phyloP scores from a whole-genome alignment of 2,797 vertebrate genomes.

The Pterois miles region DNA sequence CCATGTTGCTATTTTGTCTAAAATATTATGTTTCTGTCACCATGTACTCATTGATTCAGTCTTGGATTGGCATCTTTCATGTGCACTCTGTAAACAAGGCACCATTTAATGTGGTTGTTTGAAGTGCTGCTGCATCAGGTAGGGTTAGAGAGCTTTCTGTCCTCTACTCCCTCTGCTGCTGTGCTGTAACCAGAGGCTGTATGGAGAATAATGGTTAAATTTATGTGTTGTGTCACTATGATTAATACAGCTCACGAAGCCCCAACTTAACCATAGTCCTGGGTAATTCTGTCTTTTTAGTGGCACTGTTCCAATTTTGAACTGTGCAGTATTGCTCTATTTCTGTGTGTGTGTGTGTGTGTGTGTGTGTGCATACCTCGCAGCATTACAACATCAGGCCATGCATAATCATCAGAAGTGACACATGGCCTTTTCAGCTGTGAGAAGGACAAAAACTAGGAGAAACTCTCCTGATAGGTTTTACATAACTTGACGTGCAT shows the following conservation, averaged over 20 bases:
- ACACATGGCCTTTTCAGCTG: conserved; percentile 45
- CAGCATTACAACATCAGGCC: conserved; percentile 17
- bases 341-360: background rate
- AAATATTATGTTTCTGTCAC: background rate
- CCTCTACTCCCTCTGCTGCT: background rate
- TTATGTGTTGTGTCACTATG: background rate
- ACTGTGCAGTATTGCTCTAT: background rate
- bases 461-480: conserved; percentile 8
- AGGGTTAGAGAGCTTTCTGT: background rate
- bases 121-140: background rate
- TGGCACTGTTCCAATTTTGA: background rate
- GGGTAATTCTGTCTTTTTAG: background rate
- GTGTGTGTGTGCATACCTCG: conserved; percentile 10
- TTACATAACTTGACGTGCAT: background rate
- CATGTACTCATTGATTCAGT: background rate
- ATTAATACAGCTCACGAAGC: background rate
- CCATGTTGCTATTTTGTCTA: background rate
- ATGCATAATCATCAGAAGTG: conserved; percentile 46
- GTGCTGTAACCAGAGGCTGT: background rate
- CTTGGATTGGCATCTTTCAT: background rate
- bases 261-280: background rate
- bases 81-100: background rate
- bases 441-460: conserved; percentile 45
- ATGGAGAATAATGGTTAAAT: background rate
- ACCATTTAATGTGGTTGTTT: background rate